A percentile compares a stretch with the other conserved stretches of the same genome.
phyloP scores from a whole-genome alignment of 2,888 invertebrate genomes.

The Rhodophaea formosa region DNA sequence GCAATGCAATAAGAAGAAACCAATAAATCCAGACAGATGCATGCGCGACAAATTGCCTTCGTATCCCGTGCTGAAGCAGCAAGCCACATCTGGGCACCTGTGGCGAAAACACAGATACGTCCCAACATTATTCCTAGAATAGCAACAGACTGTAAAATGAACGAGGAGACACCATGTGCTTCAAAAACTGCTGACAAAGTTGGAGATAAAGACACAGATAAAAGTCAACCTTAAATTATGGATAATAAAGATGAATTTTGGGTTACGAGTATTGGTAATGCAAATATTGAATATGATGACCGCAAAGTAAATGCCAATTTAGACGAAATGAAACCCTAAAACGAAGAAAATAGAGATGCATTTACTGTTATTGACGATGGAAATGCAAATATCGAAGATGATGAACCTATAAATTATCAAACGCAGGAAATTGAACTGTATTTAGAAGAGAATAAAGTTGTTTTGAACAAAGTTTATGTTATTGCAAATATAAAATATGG shows the following conservation, averaged over 20 bases:
- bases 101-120: constrained; percentile 67
- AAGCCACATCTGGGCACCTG: constrained; percentile 79
- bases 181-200: constrained; percentile 59
- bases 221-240: constrained; percentile 39
- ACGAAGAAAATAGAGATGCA: not conserved
- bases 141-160: constrained; percentile 80
- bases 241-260: constrained; percentile 20
- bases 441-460: not conserved
- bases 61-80: constrained; percentile 47
- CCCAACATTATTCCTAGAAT: constrained; percentile 78
- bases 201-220: constrained; percentile 25
- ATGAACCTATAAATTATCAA: constrained; percentile 68
- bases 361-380: not conserved
- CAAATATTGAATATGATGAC: constrained; percentile 39
- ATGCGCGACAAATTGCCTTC: constrained; percentile 59
- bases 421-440: not conserved
- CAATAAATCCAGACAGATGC: constrained; percentile 69
- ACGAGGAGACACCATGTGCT: constrained; percentile 72
- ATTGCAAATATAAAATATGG: not conserved
- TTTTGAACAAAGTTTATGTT: not conserved
- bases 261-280: constrained; percentile 25
- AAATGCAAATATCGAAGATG: not conserved
- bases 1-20: constrained; percentile 43
- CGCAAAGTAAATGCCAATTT: constrained; percentile 46
- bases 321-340: not conserved